These are phyloP conservation scores for Labrus mixtus DNA, from an alignment of 2,113 vertebrate species.

Conservation along the genomic window DNA sequence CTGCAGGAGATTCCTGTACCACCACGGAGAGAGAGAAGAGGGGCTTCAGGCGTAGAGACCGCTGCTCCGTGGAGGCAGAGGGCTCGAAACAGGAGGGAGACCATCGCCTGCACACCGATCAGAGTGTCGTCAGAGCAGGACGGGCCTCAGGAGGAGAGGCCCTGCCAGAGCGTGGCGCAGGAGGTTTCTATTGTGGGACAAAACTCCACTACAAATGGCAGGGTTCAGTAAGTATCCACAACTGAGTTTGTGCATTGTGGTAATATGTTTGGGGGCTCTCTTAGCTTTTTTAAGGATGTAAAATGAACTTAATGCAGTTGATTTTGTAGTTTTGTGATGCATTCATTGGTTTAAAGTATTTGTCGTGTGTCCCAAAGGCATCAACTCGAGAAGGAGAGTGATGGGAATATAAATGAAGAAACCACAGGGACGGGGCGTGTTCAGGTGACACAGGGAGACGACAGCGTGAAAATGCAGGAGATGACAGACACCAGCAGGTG, in stretches of 20 bases:
- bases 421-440: not conserved
- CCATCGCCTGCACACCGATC: conserved; percentile 45
- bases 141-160: conserved; percentile 26
- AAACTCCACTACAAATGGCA: not conserved
- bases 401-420: conserved; percentile 22
- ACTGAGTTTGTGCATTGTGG: not conserved
- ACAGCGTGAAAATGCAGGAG: conserved; percentile 15
- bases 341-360: not conserved
- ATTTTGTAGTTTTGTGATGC: not conserved
- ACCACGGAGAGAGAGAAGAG: conserved; percentile 19
- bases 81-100: conserved; percentile 69
- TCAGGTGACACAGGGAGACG: conserved; percentile 34
- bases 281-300: not conserved
- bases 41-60: conserved; percentile 27
- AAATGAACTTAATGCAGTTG: not conserved
- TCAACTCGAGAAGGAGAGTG: conserved; percentile 22
- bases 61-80: conserved; percentile 84
- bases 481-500: conserved; percentile 6
- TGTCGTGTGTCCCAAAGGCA: conserved; percentile 30
- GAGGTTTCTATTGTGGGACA: conserved; percentile 33
- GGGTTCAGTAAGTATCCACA: conserved; percentile 46
- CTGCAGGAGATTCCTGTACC: not conserved
- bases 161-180: not conserved
- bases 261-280: not conserved
- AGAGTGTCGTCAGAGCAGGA: conserved; percentile 40